These are phyloP conservation scores for Amblyjoppa fuscipennis DNA, from an alignment of 2,888 invertebrate species.

Conservation along the genomic window DNA sequence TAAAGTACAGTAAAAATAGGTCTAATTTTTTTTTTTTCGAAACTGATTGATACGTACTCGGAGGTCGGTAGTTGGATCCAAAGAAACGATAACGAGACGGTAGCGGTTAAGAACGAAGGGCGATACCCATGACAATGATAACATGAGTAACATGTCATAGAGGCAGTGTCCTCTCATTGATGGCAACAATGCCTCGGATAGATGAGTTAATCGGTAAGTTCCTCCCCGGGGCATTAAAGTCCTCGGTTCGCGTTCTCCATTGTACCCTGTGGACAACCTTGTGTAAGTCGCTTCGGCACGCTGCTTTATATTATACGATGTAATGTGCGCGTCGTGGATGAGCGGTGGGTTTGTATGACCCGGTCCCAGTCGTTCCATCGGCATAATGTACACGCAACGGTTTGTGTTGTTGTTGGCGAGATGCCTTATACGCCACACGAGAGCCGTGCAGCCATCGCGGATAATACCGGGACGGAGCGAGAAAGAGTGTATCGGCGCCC, in stretches of 20 bases:
- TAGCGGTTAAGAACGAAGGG: conserved; percentile 62
- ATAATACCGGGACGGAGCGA: conserved; percentile 60
- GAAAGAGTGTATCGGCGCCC: conserved; percentile 74
- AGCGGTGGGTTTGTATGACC: conserved; percentile 1
- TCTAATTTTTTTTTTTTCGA: no score
- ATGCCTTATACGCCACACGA: conserved; percentile 30
- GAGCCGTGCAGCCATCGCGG: conserved; percentile 46
- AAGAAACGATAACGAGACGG: conserved; percentile 18
- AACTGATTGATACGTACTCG: neutral
- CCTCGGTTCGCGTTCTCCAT: conserved; percentile 74
- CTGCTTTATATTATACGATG: conserved; percentile 28
- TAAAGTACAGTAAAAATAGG: neutral
- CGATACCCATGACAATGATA: conserved; percentile 79
- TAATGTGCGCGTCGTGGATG: conserved; percentile 25
- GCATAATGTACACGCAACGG: conserved; percentile 18
- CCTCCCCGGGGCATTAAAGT: conserved; percentile 81
- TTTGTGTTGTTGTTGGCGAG: neutral
- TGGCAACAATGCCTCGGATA: conserved; percentile 83
- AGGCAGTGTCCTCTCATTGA: conserved; percentile 82
- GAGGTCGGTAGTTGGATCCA: neutral
- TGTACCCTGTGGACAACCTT: conserved; percentile 68
- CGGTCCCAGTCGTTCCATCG: conserved; percentile 1
- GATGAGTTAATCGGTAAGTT: conserved; percentile 85
- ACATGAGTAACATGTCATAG: conserved; percentile 53
- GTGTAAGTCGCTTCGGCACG: conserved; percentile 41